Evolutionary conservation across 2,797 vertebrate species (phyloP), one percentile per base, ranked within the genome.

Genomic region (Monodelphis domestica): DNA sequence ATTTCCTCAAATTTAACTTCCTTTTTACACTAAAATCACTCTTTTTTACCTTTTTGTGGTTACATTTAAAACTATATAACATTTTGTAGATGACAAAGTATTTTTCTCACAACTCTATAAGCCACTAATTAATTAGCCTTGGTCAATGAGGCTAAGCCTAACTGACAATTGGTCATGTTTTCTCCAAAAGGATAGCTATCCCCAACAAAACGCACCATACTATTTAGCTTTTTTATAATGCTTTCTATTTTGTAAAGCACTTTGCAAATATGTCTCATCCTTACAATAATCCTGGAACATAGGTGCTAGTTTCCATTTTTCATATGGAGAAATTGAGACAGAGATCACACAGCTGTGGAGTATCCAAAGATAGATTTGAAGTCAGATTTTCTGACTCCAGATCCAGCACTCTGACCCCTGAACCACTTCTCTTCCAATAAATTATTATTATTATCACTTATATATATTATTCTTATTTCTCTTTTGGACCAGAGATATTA

Each of bases 131-230:
- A 50, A 1, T 53, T 55, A 30, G 15, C 53, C 92, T 84, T 54
- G 91, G 53, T 91, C 56, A 56, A 33, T 33, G 30, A 87, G 55
- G 50, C 94, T 95, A n/a, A 92, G 53, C 50, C 84, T 94, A 45
- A 59, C 53, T 91, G 26, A 33, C 78, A 12, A 38, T 53, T 12
- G 2, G 63, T 4, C 53, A 55, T 10, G 5, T 92, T 89, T 93
- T 29, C 11, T 63, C 29, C 70, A 88, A 89, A 12, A 21, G 70
- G 10, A 92, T 90, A 45, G 51, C 1, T 51, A 89, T 45, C 21
- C 15, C 59, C 28, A 45, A 78, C 45, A 78, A 26, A 2, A 84
- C 50, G 3, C 45, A 28, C 11, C 21, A 78, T 78, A 38, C 38
- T 78, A 78, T 84, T 50, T 84, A 84, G 17, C 70, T 70, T 78